A percentile compares a stretch with the other conserved stretches of the same genome.
Conservation (phyloP, 2,113 vertebrate genomes). For the Plestiodon gilberti region DNA sequence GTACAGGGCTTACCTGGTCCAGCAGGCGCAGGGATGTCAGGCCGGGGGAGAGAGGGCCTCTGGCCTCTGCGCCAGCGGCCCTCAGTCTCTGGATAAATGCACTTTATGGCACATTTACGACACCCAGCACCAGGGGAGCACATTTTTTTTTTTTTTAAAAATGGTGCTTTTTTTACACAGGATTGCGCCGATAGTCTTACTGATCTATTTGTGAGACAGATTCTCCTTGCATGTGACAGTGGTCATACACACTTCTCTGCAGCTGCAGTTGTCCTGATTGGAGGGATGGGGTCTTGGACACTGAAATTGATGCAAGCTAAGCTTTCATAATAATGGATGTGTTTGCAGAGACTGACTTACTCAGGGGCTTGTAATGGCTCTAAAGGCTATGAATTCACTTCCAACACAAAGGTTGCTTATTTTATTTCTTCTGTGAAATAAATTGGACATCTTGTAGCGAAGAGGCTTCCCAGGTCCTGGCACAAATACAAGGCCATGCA, state of each 20-base stretch:
- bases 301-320: neutral
- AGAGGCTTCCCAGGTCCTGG: too few species aligned
- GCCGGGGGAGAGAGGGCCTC: too few species aligned
- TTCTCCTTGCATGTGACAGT: neutral
- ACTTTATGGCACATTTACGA: too few species aligned
- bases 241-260: neutral
- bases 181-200: too few species aligned
- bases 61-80: too few species aligned
- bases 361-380: neutral
- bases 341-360: neutral
- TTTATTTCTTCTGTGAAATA: conserved; percentile 4
- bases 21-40: too few species aligned
- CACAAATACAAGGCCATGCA: too few species aligned
- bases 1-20: too few species aligned
- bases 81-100: too few species aligned
- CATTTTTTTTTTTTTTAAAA: too few species aligned
- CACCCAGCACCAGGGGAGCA: too few species aligned
- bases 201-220: neutral
- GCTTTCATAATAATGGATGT: neutral
- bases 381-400: neutral
- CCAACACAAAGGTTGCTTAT: neutral
- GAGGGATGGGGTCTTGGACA: neutral
- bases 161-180: too few species aligned
- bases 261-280: neutral
- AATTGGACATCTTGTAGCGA: neutral